Evolutionary conservation across 2,797 vertebrate genomes (phyloP), one percentile per base, ranked within the genome.

Genomic region (Myripristis jacobus): DNA sequence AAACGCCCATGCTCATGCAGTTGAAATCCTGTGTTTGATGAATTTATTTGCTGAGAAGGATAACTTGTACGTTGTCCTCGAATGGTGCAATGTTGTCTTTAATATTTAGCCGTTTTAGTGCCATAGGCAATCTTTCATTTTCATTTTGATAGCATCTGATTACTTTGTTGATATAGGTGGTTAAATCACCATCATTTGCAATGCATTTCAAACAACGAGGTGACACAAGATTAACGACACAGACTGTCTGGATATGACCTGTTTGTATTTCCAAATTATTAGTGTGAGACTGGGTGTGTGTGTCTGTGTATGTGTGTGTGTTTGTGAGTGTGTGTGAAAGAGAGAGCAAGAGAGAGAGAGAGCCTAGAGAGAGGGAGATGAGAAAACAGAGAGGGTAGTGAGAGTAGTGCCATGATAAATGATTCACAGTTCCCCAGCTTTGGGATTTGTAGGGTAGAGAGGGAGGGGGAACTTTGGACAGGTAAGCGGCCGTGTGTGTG

Each of bases 151-250:
- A 56, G 56, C 50, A 57, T 73, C 70, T 77, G 60, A 80, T 69
- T 80, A 80, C 29, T 51, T 62, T 70, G 44, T 75, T 75, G 62
- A 81, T 77, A 47, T 47, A 75, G 60, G 53, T 46, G 54, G 57
- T 82, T 80, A 66, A 77, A 77, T 72, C 36, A 58, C 43, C 16
- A 27, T 74, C 41, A 77, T 78, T 66, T 77, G 51, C 50, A 46
- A 44, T 77, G 48, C 56, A 76, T 63, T 65, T 77, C 48, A 80
- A 68, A 81, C 50, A 79, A 66, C 73, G 68, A 65, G 73, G 81
- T 58, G 67, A 52, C 54, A 77, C 51, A 80, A 67, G 67, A 82
- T 68, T 67, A 82, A 82, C 79, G 41, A 18, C 50, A 58, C n/a
- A 51, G 51, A 46, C 64, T 57, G 57, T 16, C 60, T 58, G 44